Base-by-base conservation (phyloP, 23 tunicate genomes). In the Diplosoma virens region DNA sequence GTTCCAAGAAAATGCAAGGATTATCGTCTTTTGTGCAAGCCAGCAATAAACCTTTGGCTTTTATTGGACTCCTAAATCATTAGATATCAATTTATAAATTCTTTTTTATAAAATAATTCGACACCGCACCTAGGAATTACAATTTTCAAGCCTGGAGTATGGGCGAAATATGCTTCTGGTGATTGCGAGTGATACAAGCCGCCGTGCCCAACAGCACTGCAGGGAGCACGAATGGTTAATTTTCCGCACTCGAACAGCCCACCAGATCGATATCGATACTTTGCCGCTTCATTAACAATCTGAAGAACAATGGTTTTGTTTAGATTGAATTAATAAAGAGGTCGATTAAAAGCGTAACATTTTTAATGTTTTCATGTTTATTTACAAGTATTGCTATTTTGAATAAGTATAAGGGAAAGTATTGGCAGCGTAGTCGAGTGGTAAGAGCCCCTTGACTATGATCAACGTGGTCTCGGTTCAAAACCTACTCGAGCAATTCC, bases 271-370 rank as follows among this genome's bases (percentile, higher is more conserved):
- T 94, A 94, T 47, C 99, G 75, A 58, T 87, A 94, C 46, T 94
- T 94, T 1, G 99, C 99, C 1, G 99, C 99, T 75, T 94, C 99
- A 66, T 94, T 94, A 4, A 94, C 99, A 55, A 94, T 88, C 95
- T 88, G 34, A 6, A 37, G 30, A 26, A 29, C n/a, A n/a, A n/a
- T n/a, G n/a, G n/a, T n/a, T n/a, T n/a, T n/a, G n/a, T n/a, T n/a
- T n/a, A n/a, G n/a, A n/a, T n/a, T n/a, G n/a, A n/a, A n/a, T n/a
- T n/a, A n/a, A n/a, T n/a, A n/a, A n/a, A n/a, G n/a, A n/a, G n/a
- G n/a, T n/a, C n/a, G n/a, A n/a, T n/a, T n/a, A n/a, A n/a, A n/a
- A n/a, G n/a, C n/a, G n/a, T n/a, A n/a, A n/a, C n/a, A n/a, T n/a
- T n/a, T n/a, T n/a, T n/a, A n/a, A n/a, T n/a, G n/a, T n/a, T n/a